phyloP scores from a whole-genome alignment of 2,797 vertebrate genomes.

The Myoxocephalus aenaeus region DNA sequence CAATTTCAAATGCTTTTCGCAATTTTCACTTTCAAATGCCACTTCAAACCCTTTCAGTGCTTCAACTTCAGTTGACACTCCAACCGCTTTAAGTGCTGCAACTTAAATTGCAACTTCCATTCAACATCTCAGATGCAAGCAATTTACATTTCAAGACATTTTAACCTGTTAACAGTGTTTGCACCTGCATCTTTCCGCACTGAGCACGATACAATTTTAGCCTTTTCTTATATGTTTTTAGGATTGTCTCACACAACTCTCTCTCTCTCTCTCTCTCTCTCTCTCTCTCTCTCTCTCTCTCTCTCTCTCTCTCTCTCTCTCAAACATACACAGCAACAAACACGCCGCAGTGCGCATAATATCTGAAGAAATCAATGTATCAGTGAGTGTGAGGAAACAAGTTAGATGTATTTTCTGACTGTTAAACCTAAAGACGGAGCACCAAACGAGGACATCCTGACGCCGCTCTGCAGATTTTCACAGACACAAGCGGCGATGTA shows the following conservation, averaged over 20 bases:
- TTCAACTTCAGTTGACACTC: not conserved
- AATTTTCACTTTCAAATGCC: slow-evolving; percentile 7
- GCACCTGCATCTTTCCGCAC: not conserved
- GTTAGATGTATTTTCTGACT: slow-evolving; percentile 17
- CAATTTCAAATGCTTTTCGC: not conserved
- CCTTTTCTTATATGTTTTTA: not conserved
- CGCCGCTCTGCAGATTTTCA: slow-evolving; percentile 11
- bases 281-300: no score
- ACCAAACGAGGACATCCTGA: slow-evolving; percentile 14
- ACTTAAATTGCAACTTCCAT: not conserved
- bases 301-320: no score
- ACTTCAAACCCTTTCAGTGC: slow-evolving; percentile 6
- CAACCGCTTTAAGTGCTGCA: slow-evolving; percentile 7
- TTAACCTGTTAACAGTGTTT: not conserved
- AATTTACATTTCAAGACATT: not conserved
- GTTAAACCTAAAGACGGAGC: not conserved
- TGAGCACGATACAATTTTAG: not conserved
- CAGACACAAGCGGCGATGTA: no score
- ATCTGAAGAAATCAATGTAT: slow-evolving; percentile 10
- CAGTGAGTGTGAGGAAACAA: slow-evolving; percentile 2
- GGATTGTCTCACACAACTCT: not conserved
- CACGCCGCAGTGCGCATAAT: not conserved
- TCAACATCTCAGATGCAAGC: not conserved
- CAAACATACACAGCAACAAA: slow-evolving; percentile 8
- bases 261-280: not conserved